Evolutionary conservation across 2,888 invertebrate genomes (phyloP), one percentile per base, ranked within the genome.

Genomic region (Digitonthophagus gazella): DNA sequence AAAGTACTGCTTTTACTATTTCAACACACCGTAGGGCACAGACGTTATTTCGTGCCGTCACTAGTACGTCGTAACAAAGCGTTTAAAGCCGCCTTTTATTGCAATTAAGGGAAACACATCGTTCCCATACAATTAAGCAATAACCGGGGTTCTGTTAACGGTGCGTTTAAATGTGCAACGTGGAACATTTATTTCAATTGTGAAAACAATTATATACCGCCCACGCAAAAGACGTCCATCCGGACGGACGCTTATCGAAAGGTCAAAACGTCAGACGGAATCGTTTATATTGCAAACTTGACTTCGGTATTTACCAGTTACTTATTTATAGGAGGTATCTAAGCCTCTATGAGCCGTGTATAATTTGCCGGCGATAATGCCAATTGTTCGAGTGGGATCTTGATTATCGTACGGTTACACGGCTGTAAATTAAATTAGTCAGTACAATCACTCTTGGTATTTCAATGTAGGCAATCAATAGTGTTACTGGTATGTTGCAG

Each of bases 161-260:
- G 65, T 14, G 58, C 58, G 15, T 19, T 58, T 68, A 58, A 20
- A 58, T 58, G 22, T 14, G 61, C 54, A 65, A 64, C 66, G 64
- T 70, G 67, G 67, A 67, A 58, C 68, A 63, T 65, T 72, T 66
- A 67, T 58, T 69, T 66, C 66, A 58, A 66, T 66, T 70, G 67
- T 66, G 61, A 65, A 44, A 67, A 69, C 67, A 72, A 70, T 70
- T 70, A 72, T 58, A 69, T 58, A 61, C 70, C 72, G 57, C 71
- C 71, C 67, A 72, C 71, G 67, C 67, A 57, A 66, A 70, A 70
- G 69, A 66, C 68, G 68, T 67, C 70, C 70, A 65, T 19, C 64
- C 54, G 57, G 28, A 56, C 67, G 67, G 55, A 68, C 61, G 58
- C 67, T 66, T 67, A 58, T 55, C n/a, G 16, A 69, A 72, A 71